phyloP scores from a whole-genome alignment of 2,797 vertebrate species.

The Urosaurus nigricauda region DNA sequence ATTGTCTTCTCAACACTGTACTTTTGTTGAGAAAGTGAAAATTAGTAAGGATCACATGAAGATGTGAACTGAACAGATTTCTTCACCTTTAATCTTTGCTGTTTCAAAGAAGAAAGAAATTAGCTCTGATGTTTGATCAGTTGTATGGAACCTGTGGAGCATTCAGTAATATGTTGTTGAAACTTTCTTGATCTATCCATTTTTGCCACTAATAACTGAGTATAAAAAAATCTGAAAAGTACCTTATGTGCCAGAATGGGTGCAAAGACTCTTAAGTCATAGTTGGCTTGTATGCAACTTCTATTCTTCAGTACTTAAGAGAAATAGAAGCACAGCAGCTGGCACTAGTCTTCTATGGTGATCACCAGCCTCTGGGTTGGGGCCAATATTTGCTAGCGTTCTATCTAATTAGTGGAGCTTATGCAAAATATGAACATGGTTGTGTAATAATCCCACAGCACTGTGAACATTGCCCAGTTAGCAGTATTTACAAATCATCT shows the following conservation, averaged over 20 bases:
- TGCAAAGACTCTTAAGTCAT: not conserved
- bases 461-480: conserved; percentile 64
- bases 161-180: not conserved
- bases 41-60: not conserved
- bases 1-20: not conserved
- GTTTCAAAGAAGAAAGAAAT: conserved; percentile 2
- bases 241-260: not conserved
- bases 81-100: not conserved
- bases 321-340: not conserved
- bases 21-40: not conserved
- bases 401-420: conserved; percentile 49
- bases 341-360: conserved; percentile 5
- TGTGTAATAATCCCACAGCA: conserved; percentile 68
- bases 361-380: conserved; percentile 13
- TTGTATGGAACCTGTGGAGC: not conserved
- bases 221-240: not conserved
- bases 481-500: conserved; percentile 66
- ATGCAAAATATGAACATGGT: conserved; percentile 72
- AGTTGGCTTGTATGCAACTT: not conserved
- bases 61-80: not conserved
- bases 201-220: not conserved
- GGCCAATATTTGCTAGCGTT: conserved; percentile 33
- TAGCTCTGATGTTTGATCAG: not conserved
- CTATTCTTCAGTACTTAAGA: not conserved
- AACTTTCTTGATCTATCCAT: not conserved